Percentiles rank a stretch among this genome's conserved stretches.
These are phyloP conservation scores for Elegia similella DNA, from an alignment of 2,888 invertebrate genomes.

Conservation along the genomic window DNA sequence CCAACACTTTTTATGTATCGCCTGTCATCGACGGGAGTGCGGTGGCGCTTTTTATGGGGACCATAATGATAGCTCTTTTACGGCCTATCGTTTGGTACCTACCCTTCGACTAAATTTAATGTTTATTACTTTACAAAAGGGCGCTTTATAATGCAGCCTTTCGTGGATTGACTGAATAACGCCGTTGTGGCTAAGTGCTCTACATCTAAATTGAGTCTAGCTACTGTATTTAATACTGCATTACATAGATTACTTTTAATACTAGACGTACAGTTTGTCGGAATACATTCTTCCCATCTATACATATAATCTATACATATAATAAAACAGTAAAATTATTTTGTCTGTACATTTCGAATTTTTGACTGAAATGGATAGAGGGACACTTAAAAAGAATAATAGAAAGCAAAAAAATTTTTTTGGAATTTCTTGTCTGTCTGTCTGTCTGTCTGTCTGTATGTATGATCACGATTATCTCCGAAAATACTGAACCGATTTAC, in stretches of 20 bases:
- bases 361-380: no score
- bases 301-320: no score
- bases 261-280: no score
- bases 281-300: no score
- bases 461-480: no score
- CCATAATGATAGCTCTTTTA: slow-evolving; percentile 43
- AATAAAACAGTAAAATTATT: no score
- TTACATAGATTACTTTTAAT: background rate
- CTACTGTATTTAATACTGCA: background rate
- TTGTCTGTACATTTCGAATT: no score
- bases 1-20: slow-evolving; percentile 14
- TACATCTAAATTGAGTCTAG: background rate
- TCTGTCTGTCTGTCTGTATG: no score
- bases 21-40: slow-evolving; percentile 22
- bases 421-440: no score
- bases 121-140: slow-evolving; percentile 43
- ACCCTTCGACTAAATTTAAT: slow-evolving; percentile 35
- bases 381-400: no score
- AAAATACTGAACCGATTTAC: no score
- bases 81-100: slow-evolving; percentile 38
- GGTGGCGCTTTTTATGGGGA: slow-evolving; percentile 35
- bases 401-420: no score
- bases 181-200: background rate
- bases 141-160: slow-evolving; percentile 20
- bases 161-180: background rate